These are phyloP conservation scores for Exocentrus adspersus DNA, from an alignment of 2,888 invertebrate species.

Conservation along the genomic window DNA sequence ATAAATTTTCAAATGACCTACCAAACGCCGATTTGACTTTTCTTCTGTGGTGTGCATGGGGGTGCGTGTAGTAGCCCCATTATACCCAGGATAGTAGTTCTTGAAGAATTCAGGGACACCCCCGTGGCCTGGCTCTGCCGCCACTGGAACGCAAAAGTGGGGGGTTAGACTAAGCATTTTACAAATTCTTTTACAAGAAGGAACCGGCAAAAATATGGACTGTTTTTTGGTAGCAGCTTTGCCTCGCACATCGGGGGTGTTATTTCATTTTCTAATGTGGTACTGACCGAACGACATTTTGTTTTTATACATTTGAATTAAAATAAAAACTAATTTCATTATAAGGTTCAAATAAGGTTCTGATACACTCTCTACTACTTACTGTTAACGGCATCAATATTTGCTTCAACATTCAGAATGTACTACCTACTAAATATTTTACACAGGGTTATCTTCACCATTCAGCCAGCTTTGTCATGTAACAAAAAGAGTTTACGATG, in stretches of 20 bases:
- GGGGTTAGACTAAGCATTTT: constrained; percentile 42
- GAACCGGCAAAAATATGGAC: constrained; percentile 45
- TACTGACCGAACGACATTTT: constrained; percentile 46
- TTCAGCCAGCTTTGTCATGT: no score
- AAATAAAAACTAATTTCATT: no score
- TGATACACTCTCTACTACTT: no score
- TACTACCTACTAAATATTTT: no score
- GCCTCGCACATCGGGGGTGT: constrained; percentile 64
- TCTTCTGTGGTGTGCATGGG: constrained; percentile 71
- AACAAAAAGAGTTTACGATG: no score
- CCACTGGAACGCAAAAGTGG: constrained; percentile 75
- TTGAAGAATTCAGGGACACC: constrained; percentile 89
- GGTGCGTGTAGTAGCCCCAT: constrained; percentile 66
- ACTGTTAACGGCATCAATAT: no score
- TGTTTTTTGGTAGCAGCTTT: constrained; percentile 59
- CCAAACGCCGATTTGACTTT: constrained; percentile 75
- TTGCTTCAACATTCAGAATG: no score
- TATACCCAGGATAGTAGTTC: constrained; percentile 80
- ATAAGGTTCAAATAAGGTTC: no score
- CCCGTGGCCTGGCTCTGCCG: constrained; percentile 81
- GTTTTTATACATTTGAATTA: no score
- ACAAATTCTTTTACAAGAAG: constrained; percentile 31
- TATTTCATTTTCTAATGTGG: constrained; percentile 40
- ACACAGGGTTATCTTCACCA: no score
- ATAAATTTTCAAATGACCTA: constrained; percentile 65